Base-by-base conservation (phyloP, 1,140 invertebrate genomes). In the Anastatus disparis region DNA sequence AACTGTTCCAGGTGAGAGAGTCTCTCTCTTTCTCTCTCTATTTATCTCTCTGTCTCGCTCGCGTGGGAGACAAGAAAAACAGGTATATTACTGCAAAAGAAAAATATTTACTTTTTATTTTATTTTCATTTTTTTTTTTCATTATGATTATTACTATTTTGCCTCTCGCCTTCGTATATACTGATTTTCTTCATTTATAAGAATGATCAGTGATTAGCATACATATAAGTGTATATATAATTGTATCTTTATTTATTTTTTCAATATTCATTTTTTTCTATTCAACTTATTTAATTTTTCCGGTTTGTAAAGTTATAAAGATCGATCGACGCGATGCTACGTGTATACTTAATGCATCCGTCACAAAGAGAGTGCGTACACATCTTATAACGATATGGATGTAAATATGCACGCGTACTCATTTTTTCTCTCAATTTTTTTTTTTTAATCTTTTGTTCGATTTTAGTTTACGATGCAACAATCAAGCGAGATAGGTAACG, bases 1-100 rank as follows among this genome's bases (percentile, higher is more conserved):
- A 71, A 72, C 70, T 70, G 72, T 70, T 71, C 61, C 76, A 74
- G 74, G 72, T 77, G 75, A n/a, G n/a, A n/a, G n/a, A n/a, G n/a
- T n/a, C n/a, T n/a, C n/a, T n/a, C n/a, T n/a, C n/a, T n/a, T n/a
- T n/a, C n/a, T n/a, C n/a, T n/a, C n/a, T n/a, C n/a, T n/a, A n/a
- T n/a, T n/a, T n/a, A n/a, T n/a, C n/a, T n/a, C n/a, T n/a, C 59
- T 53, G 59, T 48, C 20, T 4, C 46, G 40, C 27, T 24, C 46
- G 50, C 69, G 69, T 71, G 62, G 69, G 69, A 64, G 69, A 65
- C 38, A 38, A 44, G 40, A 63, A n/a, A 38, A 69, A 69, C 66
- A 69, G 66, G 66, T 62, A 69, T 53, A n/a, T n/a, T n/a, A n/a
- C 20, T 62, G 73, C 72, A 67, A 71, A 76, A 71, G 62, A 65